phyloP scores from a whole-genome alignment of 2,888 invertebrate genomes.

The Drosophila austrosaltans region DNA sequence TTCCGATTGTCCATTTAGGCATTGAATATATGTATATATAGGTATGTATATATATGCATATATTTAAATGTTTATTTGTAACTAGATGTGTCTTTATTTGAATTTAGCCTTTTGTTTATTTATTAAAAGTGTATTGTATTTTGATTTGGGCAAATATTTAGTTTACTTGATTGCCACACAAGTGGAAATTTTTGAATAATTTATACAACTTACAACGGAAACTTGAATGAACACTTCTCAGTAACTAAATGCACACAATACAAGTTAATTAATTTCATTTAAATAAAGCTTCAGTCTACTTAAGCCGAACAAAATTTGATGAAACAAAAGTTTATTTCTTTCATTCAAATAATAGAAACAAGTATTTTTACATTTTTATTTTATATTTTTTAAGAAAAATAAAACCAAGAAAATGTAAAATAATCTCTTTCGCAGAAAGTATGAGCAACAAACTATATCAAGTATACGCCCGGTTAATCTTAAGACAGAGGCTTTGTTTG shows the following conservation, averaged over 20 bases:
- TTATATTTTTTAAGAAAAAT: not conserved
- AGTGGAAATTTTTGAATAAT: slow-evolving; percentile 37
- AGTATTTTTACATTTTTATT: too few species aligned
- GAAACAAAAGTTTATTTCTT: not conserved
- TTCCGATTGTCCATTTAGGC: slow-evolving; percentile 1
- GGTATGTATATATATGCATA: not conserved
- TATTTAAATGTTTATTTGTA: slow-evolving; percentile 32
- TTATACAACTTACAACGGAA: slow-evolving; percentile 34
- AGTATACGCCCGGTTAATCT: slow-evolving; percentile 39
- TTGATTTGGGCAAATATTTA: slow-evolving; percentile 45
- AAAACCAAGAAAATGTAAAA: slow-evolving; percentile 9
- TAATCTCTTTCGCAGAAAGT: slow-evolving; percentile 48
- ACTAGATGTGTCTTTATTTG: slow-evolving; percentile 21
- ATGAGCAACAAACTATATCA: slow-evolving; percentile 33
- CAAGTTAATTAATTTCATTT: not conserved
- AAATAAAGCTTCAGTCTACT: not conserved
- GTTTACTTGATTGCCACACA: slow-evolving; percentile 40
- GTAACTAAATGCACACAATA: not conserved
- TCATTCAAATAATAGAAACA: not conserved
- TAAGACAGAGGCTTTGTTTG: slow-evolving; percentile 26
- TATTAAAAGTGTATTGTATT: slow-evolving; percentile 36
- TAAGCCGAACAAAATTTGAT: not conserved
- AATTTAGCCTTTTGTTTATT: slow-evolving; percentile 29
- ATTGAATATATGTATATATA: slow-evolving; percentile 37
- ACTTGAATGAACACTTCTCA: not conserved